Percentiles rank a stretch among this genome's conserved stretches.
These are phyloP conservation scores for Leptodactylus fallax DNA, from an alignment of 2,797 vertebrate genomes.

Conservation along the genomic window DNA sequence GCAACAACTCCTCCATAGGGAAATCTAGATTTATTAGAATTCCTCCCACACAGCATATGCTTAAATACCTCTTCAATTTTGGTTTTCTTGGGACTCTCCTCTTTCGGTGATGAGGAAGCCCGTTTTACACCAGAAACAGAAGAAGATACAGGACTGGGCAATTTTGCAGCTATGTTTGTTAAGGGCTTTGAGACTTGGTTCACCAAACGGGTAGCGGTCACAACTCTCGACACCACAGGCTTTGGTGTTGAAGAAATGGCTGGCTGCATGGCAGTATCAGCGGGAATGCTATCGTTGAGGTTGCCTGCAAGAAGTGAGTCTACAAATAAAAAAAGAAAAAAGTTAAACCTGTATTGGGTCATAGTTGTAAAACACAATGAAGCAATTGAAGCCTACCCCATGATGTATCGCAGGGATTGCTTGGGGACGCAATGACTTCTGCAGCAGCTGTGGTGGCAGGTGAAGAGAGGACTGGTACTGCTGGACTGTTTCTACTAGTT, in stretches of 20 bases:
- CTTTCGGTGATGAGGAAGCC: constrained; percentile 76
- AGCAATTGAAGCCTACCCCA: constrained; percentile 74
- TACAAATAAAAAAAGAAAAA: not conserved
- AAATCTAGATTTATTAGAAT: too few relatives aligned
- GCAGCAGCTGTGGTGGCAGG: constrained; percentile 78
- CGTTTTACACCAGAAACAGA: constrained; percentile 74
- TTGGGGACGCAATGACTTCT: constrained; percentile 80
- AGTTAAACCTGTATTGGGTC: not conserved
- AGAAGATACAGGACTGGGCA: constrained; percentile 73
- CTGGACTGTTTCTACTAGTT: constrained; percentile 81
- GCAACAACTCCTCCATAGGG: too few relatives aligned
- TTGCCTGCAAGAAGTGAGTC: constrained; percentile 69
- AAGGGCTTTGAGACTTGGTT: constrained; percentile 77
- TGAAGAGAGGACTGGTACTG: constrained; percentile 80
- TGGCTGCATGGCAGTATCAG: constrained; percentile 79
- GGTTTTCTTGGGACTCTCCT: constrained; percentile 79
- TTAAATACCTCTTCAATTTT: constrained; percentile 79
- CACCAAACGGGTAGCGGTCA: constrained; percentile 76
- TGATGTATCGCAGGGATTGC: constrained; percentile 81
- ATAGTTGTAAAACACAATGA: not conserved
- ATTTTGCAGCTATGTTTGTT: constrained; percentile 76
- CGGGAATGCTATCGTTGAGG: constrained; percentile 82
- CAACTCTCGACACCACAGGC: constrained; percentile 76
- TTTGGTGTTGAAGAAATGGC: constrained; percentile 79
- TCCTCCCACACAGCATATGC: not conserved